Evolutionary conservation across 2,113 vertebrate genomes (phyloP), one percentile per base, ranked within the genome.

Genomic region (Hirundichthys speculiger): DNA sequence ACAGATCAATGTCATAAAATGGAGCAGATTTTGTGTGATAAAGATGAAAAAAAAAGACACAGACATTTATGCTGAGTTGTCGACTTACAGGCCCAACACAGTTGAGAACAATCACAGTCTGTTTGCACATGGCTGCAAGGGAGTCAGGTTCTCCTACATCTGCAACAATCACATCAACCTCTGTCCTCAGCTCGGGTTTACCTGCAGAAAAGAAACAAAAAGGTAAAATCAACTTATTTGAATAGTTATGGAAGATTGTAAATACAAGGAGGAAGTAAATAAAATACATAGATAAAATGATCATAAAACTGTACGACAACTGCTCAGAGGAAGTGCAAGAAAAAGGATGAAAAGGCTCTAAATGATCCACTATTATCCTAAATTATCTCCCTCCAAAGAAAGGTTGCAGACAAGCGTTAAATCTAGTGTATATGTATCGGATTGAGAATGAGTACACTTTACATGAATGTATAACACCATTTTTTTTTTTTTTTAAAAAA

Each of bases 1-100:
- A 62, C 1, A 9, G 21, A 21, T 69, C 49, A 42, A 18, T 6
- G 22, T 34, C 30, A 34, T 34, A 34, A 34, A 34, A 34, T 10
- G 4, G 30, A 34, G 30, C 30, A 3, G 6, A 34, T 34, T 34
- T 34, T 34, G 30, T 34, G 30, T 10, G 6, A 47, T 12, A 21
- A 49, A 39, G 1, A 57, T 0, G 38, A 56, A 16, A 22, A 61
- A 59, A 14, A 53, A 13, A 61, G 2, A 13, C 1, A 13, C 21
- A 56, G 15, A 55, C 14, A 19, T 73, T 10, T 55, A 24, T 39
- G 12, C 61, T 30, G 5, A 45, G 6, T 12, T 1, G 1, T 51
- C 16, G 71, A 95, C 95, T 96, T 94, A 99, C 97, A 77, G 97
- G 97, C 64, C 97, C 96, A 48, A 98, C 96, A 75, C 97, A 99